A percentile compares a stretch with the other conserved stretches of the same genome.
Evolutionary conservation across 30 jellyfish, hydroid and myxozoan genomes (phyloP).

Genomic region (Chrysaora quinquecirrha): DNA sequence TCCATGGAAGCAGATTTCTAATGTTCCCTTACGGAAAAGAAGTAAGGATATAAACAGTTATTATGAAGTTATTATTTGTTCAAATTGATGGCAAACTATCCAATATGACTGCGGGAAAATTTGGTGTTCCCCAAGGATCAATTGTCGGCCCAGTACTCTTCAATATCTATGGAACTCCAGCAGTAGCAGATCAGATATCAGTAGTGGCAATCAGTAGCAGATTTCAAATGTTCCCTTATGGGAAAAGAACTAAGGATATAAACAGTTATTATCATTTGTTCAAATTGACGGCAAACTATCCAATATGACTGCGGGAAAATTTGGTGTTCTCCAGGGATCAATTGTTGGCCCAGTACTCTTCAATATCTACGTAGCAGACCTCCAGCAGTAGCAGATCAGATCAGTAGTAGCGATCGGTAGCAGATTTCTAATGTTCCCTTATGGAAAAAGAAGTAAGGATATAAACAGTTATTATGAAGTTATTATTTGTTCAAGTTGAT

Average conservation of each 20-base stretch:
- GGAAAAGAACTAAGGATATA: too few relatives aligned
- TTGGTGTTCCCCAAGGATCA: background rate
- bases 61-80: background rate
- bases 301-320: background rate
- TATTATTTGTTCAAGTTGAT: background rate
- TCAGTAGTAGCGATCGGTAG: too few relatives aligned
- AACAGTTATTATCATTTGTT: background rate
- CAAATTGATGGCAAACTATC: background rate
- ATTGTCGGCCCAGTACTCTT: background rate
- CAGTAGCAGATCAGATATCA: too few relatives aligned
- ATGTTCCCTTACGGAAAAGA: conserved; percentile 72
- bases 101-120: background rate
- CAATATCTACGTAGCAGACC: background rate
- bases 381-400: too few relatives aligned
- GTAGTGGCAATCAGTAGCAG: too few relatives aligned
- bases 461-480: background rate
- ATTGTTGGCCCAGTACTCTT: background rate
- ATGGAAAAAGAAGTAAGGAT: background rate
- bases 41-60: background rate
- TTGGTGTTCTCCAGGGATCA: background rate
- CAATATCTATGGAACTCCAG: background rate
- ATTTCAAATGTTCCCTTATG: too few relatives aligned
- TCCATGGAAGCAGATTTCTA: conserved; percentile 75
- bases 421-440: conserved; percentile 81
- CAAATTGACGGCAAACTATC: background rate